Evolutionary conservation across 2,888 invertebrate species (phyloP).

Genomic region (Eupithecia dodoneata): DNA sequence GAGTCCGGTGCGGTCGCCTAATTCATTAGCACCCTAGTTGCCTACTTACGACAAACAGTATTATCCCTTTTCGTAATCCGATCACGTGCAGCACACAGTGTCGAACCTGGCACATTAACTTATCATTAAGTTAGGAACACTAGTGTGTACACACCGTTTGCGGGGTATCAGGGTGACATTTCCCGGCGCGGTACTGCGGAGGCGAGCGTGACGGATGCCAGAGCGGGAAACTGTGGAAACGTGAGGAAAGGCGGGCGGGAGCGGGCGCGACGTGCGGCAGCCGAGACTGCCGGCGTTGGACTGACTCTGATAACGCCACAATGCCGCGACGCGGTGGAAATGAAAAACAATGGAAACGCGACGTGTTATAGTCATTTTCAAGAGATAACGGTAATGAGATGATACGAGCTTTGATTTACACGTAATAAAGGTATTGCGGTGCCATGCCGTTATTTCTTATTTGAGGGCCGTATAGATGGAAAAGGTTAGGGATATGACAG

Average conservation of each 20-base stretch:
- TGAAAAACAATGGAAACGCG: slow-evolving; percentile 77
- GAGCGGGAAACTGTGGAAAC: slow-evolving; percentile 68
- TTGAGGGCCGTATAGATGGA: slow-evolving; percentile 24
- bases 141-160: slow-evolving; percentile 72
- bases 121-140: slow-evolving; percentile 65
- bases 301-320: slow-evolving; percentile 76
- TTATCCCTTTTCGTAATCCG: slow-evolving; percentile 74
- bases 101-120: slow-evolving; percentile 68
- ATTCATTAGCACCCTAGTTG: slow-evolving; percentile 62
- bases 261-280: slow-evolving; percentile 53
- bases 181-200: slow-evolving; percentile 57
- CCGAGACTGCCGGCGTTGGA: slow-evolving; percentile 63
- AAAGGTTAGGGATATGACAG: not conserved
- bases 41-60: slow-evolving; percentile 75
- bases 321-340: slow-evolving; percentile 65
- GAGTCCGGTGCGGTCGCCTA: slow-evolving; percentile 48
- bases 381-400: slow-evolving; percentile 60
- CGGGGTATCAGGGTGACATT: slow-evolving; percentile 72
- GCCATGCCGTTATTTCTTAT: slow-evolving; percentile 38
- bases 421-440: slow-evolving; percentile 39
- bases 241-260: slow-evolving; percentile 51
- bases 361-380: slow-evolving; percentile 58
- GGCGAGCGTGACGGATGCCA: slow-evolving; percentile 53
- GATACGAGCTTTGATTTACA: slow-evolving; percentile 47
- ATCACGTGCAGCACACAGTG: slow-evolving; percentile 72